Evolutionary conservation across 2,797 vertebrate species (phyloP), one percentile per base, ranked within the genome.

Genomic region (Tadarida brasiliensis): DNA sequence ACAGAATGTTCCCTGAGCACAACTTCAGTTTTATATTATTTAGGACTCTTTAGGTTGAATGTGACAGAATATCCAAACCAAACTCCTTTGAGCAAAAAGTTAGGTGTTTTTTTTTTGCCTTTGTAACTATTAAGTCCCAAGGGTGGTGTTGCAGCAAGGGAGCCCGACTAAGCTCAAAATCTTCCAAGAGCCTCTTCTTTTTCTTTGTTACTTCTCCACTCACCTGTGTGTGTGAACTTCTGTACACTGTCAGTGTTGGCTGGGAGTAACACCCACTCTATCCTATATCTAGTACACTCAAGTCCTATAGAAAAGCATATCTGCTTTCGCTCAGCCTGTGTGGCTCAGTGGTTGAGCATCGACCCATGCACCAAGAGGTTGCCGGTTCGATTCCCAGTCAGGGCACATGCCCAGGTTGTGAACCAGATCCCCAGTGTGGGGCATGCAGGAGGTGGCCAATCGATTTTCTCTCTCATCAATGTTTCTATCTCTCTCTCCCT

Each of bases 61-160:
- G 15, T n/a, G 49, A 88, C 14, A 82, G 82, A 95, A 90, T 81
- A 77, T 51, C 39, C n/a, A 87, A 95, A 4, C 57, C 49, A 71
- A 88, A 81, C 1, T 77, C 20, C 24, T 92, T 61, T 51, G 81
- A 77, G 35, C 10, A 81, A 56, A 81, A 88, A 85, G 19, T 44
- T 11, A 67, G 26, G 5, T 28, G 30, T 77, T 54, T 80, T 51
- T 22, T 59, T 83, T 49, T 85, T 35, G 17, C 2, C 87, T 80
- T 57, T 7, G 16, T 84, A 78, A 57, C 2, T 81, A 26, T 74
- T 22, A 94, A 28, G 12, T 71, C 26, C 15, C 26, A 68, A 81
- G 6, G 49, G 15, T 74, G 5, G 20, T 87, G 5, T 26, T 81
- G 56, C 17, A 26, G 35, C 57, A 39, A 49, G 28, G 7, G n/a